Conservation (phyloP, 2,888 invertebrate genomes). For the Glomeris marginata region DNA sequence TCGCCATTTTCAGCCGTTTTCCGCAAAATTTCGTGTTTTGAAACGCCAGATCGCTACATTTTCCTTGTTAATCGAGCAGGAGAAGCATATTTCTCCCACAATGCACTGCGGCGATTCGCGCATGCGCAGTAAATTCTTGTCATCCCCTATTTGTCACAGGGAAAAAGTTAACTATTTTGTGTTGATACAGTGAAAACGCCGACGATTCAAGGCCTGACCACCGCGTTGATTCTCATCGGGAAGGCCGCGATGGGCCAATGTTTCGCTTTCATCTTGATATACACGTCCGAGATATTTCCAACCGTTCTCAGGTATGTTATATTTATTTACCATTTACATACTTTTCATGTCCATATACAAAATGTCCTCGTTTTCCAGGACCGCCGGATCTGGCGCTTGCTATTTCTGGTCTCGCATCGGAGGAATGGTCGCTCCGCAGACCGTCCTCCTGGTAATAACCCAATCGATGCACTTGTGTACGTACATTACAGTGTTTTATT, state of each 20-base stretch:
- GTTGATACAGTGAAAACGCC: constrained; percentile 17
- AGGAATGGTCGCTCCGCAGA: constrained; percentile 34
- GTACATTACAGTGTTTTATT: neutral
- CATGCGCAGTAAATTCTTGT: too few relatives aligned
- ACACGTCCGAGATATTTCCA: constrained; percentile 28
- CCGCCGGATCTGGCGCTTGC: constrained; percentile 31
- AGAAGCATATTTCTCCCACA: too few relatives aligned
- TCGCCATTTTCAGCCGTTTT: too few relatives aligned
- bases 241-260: constrained; percentile 34
- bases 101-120: too few relatives aligned
- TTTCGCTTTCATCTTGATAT: constrained; percentile 32
- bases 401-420: constrained; percentile 35
- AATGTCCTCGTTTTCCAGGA: constrained; percentile 8
- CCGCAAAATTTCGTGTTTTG: too few relatives aligned
- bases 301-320: constrained; percentile 18
- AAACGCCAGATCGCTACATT: too few relatives aligned
- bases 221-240: constrained; percentile 24
- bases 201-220: too few relatives aligned
- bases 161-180: constrained; percentile 19
- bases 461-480: neutral
- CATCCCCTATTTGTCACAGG: too few relatives aligned
- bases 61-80: too few relatives aligned
- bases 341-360: neutral
- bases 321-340: neutral
- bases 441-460: constrained; percentile 23